Conservation (phyloP, 2,888 invertebrate species). For the Molorchus minor region DNA sequence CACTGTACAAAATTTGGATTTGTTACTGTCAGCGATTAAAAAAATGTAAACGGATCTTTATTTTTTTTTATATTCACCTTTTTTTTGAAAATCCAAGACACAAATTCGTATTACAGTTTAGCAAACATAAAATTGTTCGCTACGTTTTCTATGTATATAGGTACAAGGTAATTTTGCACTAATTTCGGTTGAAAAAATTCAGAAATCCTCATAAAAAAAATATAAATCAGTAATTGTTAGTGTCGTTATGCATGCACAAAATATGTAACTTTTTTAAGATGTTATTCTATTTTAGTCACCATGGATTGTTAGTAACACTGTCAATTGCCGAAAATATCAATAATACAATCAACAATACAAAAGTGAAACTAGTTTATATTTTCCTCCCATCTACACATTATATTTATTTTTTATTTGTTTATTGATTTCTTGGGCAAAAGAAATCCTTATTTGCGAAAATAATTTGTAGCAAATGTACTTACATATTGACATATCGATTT, state of each 20-base stretch:
- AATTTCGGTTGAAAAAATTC: conserved; percentile 29
- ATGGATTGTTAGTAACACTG: conserved; percentile 15
- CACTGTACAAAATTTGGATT: no score
- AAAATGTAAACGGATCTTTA: no score
- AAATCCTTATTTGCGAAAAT: conserved; percentile 19
- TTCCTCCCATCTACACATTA: no score
- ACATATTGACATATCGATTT: conserved; percentile 29
- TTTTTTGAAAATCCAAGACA: no score
- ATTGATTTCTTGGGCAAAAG: conserved; percentile 24
- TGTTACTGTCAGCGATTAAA: no score
- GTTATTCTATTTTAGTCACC: background rate
- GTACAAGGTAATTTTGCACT: conserved; percentile 9
- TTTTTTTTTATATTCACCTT: no score
- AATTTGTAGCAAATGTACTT: conserved; percentile 32
- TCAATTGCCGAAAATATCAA: conserved; percentile 24
- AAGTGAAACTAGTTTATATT: background rate
- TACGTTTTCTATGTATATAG: background rate
- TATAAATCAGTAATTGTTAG: conserved; percentile 16
- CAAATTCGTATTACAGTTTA: background rate
- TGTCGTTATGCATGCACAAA: conserved; percentile 22
- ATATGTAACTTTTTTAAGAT: conserved; percentile 5
- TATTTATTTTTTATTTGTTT: background rate
- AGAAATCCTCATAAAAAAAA: conserved; percentile 10
- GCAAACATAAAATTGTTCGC: background rate
- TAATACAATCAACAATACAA: background rate